Evolutionary conservation across 2,797 vertebrate species (phyloP).

Genomic region (Zalophus californianus): DNA sequence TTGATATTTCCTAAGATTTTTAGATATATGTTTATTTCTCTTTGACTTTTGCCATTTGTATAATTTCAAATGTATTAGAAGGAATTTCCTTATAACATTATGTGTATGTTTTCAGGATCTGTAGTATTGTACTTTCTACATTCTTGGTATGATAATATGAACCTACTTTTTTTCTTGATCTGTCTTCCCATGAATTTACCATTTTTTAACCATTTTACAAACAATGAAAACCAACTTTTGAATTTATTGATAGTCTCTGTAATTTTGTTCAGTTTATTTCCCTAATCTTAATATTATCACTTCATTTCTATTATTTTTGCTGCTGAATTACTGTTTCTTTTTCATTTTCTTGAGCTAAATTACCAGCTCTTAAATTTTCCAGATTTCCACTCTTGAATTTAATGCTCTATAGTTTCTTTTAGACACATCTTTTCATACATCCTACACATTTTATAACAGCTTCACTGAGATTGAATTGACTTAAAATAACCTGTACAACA

Average conservation of each 20-base stretch:
- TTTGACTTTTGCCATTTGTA: neutral
- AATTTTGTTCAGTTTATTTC: neutral
- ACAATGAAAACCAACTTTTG: neutral
- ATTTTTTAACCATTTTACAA: neutral
- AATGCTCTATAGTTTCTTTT: neutral
- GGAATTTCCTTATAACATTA: neutral
- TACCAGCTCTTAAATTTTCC: neutral
- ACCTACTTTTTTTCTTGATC: neutral
- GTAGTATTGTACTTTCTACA: neutral
- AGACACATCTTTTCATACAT: neutral
- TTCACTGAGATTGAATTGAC: neutral
- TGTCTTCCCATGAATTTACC: neutral
- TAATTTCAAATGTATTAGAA: constrained; percentile 3
- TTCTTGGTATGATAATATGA: neutral
- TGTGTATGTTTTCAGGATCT: neutral
- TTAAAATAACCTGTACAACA: neutral
- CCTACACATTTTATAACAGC: neutral
- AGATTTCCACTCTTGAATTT: constrained; percentile 10
- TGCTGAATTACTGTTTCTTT: neutral
- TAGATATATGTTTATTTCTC: neutral
- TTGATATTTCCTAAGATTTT: neutral
- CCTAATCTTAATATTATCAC: neutral
- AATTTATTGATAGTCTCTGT: neutral
- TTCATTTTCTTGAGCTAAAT: neutral
- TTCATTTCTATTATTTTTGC: neutral